Base-by-base conservation (phyloP, 2,888 invertebrate genomes). In the Caenorhabditis sinica region DNA sequence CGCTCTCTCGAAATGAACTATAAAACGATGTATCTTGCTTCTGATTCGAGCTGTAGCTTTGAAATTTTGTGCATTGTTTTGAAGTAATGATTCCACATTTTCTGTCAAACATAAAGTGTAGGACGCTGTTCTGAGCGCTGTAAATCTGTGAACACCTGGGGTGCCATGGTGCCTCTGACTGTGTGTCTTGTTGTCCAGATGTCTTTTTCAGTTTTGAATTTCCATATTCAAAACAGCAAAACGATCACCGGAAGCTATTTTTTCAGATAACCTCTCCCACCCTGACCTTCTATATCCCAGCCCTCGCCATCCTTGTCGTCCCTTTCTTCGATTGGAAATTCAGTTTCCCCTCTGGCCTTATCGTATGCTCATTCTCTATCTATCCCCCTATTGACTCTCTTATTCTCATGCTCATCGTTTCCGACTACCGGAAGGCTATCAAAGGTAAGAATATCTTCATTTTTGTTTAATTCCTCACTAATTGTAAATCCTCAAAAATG, bases 221-320 rank as follows among this genome's bases (percentile, higher is more conserved):
- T n/a, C n/a, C n/a, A n/a, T n/a, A n/a, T n/a, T n/a, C n/a, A n/a
- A n/a, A n/a, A n/a, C n/a, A n/a, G n/a, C n/a, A n/a, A n/a, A n/a
- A n/a, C n/a, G n/a, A n/a, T n/a, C n/a, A n/a, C n/a, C n/a, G n/a
- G n/a, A n/a, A n/a, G n/a, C n/a, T n/a, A n/a, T n/a, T n/a, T 61
- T 58, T 76, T 23, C 68, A 76, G 76, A 69, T 76, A 20, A 69
- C 68, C n/a, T 69, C 76, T 6, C 76, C 76, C 5, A 76, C 76
- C 4, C 33, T 76, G 0, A 76, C 76, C 1, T 76, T 76, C 60
- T 76, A 76, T 51, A 76, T 76, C 13, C 76, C 76, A 1, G 76
- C 76, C 3, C 36, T 76, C 0, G 60, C 61, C 1, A 76, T 76
- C 17, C 68, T 76, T n/a, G 49, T 68, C 0, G 76, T 76, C 8